These are phyloP conservation scores for Ictalurus punctatus DNA, from an alignment of 2,113 vertebrate genomes.

Conservation along the genomic window DNA sequence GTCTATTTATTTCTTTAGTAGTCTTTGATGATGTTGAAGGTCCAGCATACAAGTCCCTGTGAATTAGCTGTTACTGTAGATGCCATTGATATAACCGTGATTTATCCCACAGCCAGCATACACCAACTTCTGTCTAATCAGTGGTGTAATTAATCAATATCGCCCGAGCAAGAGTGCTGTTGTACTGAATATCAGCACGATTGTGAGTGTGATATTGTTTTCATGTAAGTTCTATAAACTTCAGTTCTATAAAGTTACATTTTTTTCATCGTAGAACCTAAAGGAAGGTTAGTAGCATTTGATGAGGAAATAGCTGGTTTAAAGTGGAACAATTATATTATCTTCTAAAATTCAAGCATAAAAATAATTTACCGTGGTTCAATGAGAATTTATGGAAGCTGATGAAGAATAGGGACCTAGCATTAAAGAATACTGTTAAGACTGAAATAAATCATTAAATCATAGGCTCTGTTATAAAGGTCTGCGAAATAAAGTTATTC, in stretches of 20 bases:
- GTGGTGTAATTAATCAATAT: neutral
- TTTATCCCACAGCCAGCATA: neutral
- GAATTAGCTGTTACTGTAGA: neutral
- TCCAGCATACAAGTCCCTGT: neutral
- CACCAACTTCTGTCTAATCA: neutral
- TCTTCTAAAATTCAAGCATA: neutral
- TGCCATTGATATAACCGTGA: neutral
- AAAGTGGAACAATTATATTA: neutral
- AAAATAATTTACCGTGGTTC: neutral
- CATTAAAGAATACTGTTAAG: neutral
- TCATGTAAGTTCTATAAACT: neutral
- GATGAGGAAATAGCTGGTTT: neutral
- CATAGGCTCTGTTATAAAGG: neutral
- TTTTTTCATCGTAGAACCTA: neutral
- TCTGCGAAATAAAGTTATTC: conserved; percentile 1
- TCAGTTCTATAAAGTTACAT: too few relatives aligned
- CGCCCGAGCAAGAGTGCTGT: neutral
- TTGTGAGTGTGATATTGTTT: neutral
- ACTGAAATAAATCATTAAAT: neutral
- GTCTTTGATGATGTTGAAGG: neutral
- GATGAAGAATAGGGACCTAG: neutral
- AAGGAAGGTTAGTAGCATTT: neutral
- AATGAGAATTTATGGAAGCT: neutral
- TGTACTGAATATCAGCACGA: neutral
- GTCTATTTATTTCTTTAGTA: neutral